Evolutionary conservation across 2,888 invertebrate genomes (phyloP).

Genomic region (Nudaria mundana): DNA sequence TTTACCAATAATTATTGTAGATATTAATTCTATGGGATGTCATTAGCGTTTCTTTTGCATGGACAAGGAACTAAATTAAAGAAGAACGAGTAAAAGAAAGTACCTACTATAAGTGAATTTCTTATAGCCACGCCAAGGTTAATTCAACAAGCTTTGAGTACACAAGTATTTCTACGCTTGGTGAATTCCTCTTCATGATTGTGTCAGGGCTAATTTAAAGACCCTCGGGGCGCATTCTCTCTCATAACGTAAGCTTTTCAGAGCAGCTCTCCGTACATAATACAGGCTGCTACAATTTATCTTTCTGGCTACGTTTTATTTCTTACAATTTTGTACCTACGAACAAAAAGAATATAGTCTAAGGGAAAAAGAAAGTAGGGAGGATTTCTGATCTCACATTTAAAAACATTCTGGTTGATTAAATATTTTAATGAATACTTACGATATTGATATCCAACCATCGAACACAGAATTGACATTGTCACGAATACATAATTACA

Average conservation of each 20-base stretch:
- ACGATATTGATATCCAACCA: no score
- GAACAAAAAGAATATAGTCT: no score
- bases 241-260: conserved; percentile 25
- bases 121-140: conserved; percentile 31
- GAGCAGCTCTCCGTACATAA: conserved; percentile 21
- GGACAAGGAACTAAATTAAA: no score
- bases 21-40: no score
- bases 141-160: conserved; percentile 30
- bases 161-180: conserved; percentile 30
- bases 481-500: no score
- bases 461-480: no score
- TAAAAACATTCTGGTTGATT: no score
- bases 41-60: no score
- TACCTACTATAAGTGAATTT: conserved; percentile 28
- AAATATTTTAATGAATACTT: no score
- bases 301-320: not conserved
- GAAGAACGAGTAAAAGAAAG: conserved; percentile 24
- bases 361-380: not conserved
- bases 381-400: no score
- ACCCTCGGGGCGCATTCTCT: conserved; percentile 31
- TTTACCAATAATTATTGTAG: not conserved
- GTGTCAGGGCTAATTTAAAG: conserved; percentile 38
- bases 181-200: conserved; percentile 37
- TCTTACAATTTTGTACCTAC: no score
- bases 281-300: conserved; percentile 9